A percentile compares a stretch with the other conserved stretches of the same genome.
Evolutionary conservation across 2,888 invertebrate species (phyloP).

Genomic region (Pegoplata infirma): DNA sequence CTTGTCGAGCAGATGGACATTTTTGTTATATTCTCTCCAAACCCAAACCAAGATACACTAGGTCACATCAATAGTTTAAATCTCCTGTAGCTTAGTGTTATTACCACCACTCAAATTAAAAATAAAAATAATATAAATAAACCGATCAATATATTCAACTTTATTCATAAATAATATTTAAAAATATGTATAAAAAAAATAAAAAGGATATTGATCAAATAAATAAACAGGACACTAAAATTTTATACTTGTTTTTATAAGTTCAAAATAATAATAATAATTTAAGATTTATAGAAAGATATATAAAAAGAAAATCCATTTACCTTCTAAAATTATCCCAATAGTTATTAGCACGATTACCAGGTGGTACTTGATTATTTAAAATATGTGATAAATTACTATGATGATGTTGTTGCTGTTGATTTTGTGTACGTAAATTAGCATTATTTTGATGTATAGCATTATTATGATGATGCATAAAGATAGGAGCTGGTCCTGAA

Average conservation of each 20-base stretch:
- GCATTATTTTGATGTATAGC: conserved; percentile 77
- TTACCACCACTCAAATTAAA: not conserved
- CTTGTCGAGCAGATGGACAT: too few species aligned
- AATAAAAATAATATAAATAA: conserved; percentile 18
- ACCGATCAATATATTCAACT: conserved; percentile 16
- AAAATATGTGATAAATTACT: conserved; percentile 79
- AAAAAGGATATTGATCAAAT: not conserved
- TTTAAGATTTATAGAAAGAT: not conserved
- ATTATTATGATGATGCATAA: conserved; percentile 78
- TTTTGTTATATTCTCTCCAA: too few species aligned
- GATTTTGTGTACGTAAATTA: conserved; percentile 75
- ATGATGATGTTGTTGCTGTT: conserved; percentile 66
- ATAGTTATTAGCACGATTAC: conserved; percentile 94
- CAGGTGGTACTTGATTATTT: conserved; percentile 94
- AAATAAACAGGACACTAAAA: not conserved
- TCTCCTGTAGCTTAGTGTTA: too few species aligned
- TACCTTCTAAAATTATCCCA: conserved; percentile 97
- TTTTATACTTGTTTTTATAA: not conserved
- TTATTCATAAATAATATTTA: conserved; percentile 17
- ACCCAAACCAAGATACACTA: too few species aligned
- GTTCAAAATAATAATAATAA: not conserved
- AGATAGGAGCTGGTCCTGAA: conserved; percentile 75
- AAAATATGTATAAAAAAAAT: conserved; percentile 1
- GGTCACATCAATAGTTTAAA: too few species aligned
- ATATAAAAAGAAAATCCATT: conserved; percentile 65